A percentile compares a stretch with the other conserved stretches of the same genome.
Conservation (phyloP, 2,888 invertebrate genomes). For the Chesias legatella region DNA sequence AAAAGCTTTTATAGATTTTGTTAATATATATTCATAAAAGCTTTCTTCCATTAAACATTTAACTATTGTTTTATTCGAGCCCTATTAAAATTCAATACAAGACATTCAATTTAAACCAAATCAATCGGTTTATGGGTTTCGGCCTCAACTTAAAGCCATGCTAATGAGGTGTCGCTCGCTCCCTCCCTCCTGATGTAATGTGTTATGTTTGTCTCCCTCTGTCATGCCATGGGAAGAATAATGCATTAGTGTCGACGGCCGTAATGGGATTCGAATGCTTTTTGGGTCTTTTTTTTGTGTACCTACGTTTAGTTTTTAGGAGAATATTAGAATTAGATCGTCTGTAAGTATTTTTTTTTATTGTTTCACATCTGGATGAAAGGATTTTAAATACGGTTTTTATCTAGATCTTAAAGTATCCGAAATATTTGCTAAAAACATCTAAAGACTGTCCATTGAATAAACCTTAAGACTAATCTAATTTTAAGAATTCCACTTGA, state of each 20-base stretch:
- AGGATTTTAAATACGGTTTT: too few relatives aligned
- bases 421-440: too few relatives aligned
- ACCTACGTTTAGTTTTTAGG: background rate
- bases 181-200: slow-evolving; percentile 14
- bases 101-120: slow-evolving; percentile 39
- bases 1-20: too few relatives aligned
- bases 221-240: slow-evolving; percentile 38
- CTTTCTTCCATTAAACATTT: too few relatives aligned
- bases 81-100: slow-evolving; percentile 38
- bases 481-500: slow-evolving; percentile 1
- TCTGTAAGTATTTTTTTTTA: too few relatives aligned
- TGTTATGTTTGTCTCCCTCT: slow-evolving; percentile 28
- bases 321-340: background rate
- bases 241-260: slow-evolving; percentile 38
- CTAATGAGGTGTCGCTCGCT: slow-evolving; percentile 31
- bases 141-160: slow-evolving; percentile 36
- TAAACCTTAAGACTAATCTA: slow-evolving; percentile 7
- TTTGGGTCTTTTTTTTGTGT: slow-evolving; percentile 25
- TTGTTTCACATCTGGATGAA: too few relatives aligned
- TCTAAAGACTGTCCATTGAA: too few relatives aligned
- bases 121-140: slow-evolving; percentile 32
- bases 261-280: slow-evolving; percentile 32
- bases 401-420: too few relatives aligned
- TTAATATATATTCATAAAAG: too few relatives aligned
- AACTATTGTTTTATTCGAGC: background rate